Evolutionary conservation across 2,888 invertebrate species (phyloP).

Genomic region (Crocallis elinguaria): DNA sequence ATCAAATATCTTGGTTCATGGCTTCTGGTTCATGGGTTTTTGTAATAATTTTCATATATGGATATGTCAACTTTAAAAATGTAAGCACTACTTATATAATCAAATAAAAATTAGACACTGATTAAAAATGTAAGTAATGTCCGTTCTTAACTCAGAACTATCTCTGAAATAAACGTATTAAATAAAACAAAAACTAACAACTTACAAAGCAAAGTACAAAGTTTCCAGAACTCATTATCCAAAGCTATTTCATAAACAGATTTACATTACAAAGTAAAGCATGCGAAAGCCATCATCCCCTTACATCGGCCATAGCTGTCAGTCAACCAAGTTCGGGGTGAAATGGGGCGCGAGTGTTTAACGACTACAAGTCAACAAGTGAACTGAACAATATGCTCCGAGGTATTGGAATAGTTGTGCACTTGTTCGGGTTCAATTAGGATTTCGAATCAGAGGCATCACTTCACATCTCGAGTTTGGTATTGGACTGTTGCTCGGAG

Average conservation of each 20-base stretch:
- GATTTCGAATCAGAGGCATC: background rate
- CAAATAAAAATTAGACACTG: no score
- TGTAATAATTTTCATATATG: no score
- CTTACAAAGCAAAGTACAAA: no score
- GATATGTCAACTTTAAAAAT: no score
- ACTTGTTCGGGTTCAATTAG: background rate
- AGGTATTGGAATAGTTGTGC: constrained; percentile 8
- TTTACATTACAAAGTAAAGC: background rate
- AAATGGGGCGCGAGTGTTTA: constrained; percentile 1
- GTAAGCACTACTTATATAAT: no score
- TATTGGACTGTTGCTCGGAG: no score
- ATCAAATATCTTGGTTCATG: no score
- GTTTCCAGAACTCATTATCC: no score
- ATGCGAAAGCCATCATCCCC: background rate
- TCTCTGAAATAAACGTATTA: background rate
- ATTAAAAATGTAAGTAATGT: no score
- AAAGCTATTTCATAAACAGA: background rate
- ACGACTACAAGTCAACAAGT: constrained; percentile 7
- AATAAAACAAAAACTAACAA: background rate
- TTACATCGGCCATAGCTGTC: background rate
- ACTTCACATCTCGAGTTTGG: constrained; percentile 1
- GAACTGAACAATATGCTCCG: constrained; percentile 4
- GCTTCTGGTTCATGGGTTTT: no score
- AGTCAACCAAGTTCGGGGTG: background rate
- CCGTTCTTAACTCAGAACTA: no score